Evolutionary conservation across 2,797 vertebrate genomes (phyloP), one percentile per base, ranked within the genome.

Genomic region (Hoplostethus atlanticus): DNA sequence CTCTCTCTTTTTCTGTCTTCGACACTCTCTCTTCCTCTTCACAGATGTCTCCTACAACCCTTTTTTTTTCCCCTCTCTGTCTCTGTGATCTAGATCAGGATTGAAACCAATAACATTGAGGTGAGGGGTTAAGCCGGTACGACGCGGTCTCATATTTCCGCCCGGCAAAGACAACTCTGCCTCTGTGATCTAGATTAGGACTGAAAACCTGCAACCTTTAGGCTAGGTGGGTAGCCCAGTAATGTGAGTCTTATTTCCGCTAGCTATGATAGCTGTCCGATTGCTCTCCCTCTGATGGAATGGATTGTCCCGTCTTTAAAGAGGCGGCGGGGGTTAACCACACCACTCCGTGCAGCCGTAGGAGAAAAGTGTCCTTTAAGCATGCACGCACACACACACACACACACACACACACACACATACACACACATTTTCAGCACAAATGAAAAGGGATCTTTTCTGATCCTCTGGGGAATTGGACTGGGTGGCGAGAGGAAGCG

Each of bases 401-500:
- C 42, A 68, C 42, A 61, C 44, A 36, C 8, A 11, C 36, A 36
- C 30, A 65, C 21, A 44, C 50, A 28, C 53, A 73, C 60, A 62
- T 16, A 30, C 12, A 5, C 15, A 60, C 21, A 28, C 50, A 53
- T 65, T 36, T 77, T 79, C 46, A 66, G 69, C 59, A 63, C 36
- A 79, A 83, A 87, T 81, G 70, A 81, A 84, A 82, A 80, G 67
- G 66, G 72, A 83, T 89, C 52, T 68, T 28, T 60, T 55, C 36
- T 86, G 72, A 88, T 83, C 71, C 84, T 52, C 34, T 2, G 30
- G 53, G 74, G 77, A 83, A 83, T 82, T 85, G 83, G 74, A 72
- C 53, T 31, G 28, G 81, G 64, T 59, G 66, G 63, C 73, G 46
- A 71, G 36, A 36, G 46, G 38, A 51, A 54, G 38, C 25, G 63